Conservation (phyloP, 2,113 vertebrate species). For the Corvus moneduloides region DNA sequence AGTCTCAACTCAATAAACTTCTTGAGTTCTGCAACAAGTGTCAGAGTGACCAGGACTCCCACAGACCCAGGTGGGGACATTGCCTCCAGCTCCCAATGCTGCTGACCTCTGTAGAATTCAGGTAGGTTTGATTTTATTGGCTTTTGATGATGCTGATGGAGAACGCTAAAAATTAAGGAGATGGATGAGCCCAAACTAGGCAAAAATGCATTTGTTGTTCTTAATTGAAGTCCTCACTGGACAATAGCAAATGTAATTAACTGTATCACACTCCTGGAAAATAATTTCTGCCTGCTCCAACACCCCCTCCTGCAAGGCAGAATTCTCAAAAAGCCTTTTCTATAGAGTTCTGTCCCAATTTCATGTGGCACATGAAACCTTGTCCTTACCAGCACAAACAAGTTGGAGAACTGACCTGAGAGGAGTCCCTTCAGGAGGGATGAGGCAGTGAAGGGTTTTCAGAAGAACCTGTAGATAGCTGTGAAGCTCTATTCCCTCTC, state of each 20-base stretch:
- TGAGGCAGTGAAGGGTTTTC: background rate
- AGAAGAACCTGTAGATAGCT: background rate
- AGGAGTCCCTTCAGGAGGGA: background rate
- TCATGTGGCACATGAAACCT: background rate
- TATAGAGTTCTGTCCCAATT: background rate
- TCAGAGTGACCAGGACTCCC: background rate
- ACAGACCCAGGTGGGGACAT: rapidly evolving
- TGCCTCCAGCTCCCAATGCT: background rate
- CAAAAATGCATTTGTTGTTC: background rate
- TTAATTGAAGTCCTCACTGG: background rate
- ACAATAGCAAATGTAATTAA: background rate
- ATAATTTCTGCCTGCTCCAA: background rate
- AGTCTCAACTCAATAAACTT: background rate
- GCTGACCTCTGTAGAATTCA: background rate
- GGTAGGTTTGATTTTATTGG: background rate
- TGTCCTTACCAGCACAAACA: background rate
- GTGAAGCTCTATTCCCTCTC: background rate
- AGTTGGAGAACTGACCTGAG: background rate
- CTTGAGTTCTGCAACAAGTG: background rate
- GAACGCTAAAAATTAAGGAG: background rate
- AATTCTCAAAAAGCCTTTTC: background rate
- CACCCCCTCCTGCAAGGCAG: rapidly evolving
- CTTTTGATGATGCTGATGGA: background rate
- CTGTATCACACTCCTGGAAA: background rate
- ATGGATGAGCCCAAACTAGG: background rate